Base-by-base conservation (phyloP, 2,113 vertebrate species). In the Gambusia holbrooki region DNA sequence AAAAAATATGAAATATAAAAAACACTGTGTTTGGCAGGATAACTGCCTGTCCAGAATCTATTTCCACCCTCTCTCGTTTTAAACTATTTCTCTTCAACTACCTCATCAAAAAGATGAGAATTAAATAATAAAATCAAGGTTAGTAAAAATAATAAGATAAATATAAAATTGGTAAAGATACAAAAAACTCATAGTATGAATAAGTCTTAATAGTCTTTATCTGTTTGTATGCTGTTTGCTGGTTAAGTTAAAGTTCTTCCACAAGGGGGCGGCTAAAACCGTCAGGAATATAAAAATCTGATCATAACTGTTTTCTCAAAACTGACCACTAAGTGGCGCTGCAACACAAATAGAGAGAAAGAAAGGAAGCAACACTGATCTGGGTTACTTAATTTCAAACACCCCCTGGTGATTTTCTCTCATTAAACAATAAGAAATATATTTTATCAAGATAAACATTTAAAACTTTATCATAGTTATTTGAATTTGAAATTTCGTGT, bases 281-380 rank as follows among this genome's bases (percentile, higher is more conserved):
- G 22, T 2, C 11, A 22, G 1, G n/a, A 45, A 19, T 14, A 14
- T 35, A 45, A 74, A 66, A 0, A 1, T 48, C 61, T 45, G 17
- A n/a, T 11, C 25, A 35, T 4, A 27, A 30, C 4, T 66, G 61
- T 88, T 58, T 86, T 89, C 69, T 63, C 3, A 3, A 68, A 22
- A 63, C 5, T 66, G 28, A 71, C 89, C 92, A 83, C 82, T 75
- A 42, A 29, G 73, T 28, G 87, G 85, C 69, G 60, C 80, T 89
- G 76, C 71, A 78, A 27, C 77, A 74, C 19, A 74, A 42, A 67
- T 0, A 82, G 40, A 80, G 19, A 60, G 51, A 9, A 19, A n/a
- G 25, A 8, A 58, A 58, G 2, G 35, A 37, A 28, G 30, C 14
- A 66, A n/a, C 8, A 15, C n/a, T 11, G 25, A 80, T 35, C 32